Evolutionary conservation across 1,140 invertebrate genomes (phyloP).

Genomic region (Heliconius eleuchia): DNA sequence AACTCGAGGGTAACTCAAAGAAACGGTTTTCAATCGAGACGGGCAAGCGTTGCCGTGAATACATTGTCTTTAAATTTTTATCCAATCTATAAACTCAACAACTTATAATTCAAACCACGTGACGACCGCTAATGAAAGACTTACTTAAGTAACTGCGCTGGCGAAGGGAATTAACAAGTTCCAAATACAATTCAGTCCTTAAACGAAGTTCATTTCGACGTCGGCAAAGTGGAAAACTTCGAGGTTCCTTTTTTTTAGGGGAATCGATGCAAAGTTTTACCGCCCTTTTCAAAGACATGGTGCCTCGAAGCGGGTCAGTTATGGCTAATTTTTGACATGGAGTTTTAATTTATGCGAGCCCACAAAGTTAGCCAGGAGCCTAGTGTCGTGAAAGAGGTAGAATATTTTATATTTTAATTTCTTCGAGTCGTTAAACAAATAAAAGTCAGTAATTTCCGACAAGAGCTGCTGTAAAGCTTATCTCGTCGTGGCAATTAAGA

Average conservation of each 20-base stretch:
- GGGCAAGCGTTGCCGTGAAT: constrained; percentile 40
- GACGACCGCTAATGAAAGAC: constrained; percentile 76
- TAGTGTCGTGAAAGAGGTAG: constrained; percentile 19
- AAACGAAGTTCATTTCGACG: constrained; percentile 70
- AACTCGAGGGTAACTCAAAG: constrained; percentile 19
- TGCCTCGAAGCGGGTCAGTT: constrained; percentile 39
- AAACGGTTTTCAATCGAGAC: constrained; percentile 47
- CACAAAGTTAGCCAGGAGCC: constrained; percentile 27
- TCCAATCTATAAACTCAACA: constrained; percentile 53
- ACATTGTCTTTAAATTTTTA: constrained; percentile 66
- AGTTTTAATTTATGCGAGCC: constrained; percentile 20
- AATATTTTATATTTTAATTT: constrained; percentile 63
- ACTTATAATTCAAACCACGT: constrained; percentile 73
- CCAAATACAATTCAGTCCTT: constrained; percentile 73
- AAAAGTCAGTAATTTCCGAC: constrained; percentile 55
- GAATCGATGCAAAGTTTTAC: constrained; percentile 62
- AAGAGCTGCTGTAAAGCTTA: constrained; percentile 59
- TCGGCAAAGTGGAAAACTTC: constrained; percentile 74
- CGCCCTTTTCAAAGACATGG: constrained; percentile 58
- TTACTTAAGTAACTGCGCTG: constrained; percentile 72
- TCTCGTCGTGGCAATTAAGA: constrained; percentile 62
- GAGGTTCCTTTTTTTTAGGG: constrained; percentile 54
- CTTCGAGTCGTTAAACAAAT: constrained; percentile 56
- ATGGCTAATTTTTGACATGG: constrained; percentile 38
- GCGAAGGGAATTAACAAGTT: constrained; percentile 77